phyloP scores from a whole-genome alignment of 2,797 vertebrate species.

The Sphenopsis melanotis region DNA sequence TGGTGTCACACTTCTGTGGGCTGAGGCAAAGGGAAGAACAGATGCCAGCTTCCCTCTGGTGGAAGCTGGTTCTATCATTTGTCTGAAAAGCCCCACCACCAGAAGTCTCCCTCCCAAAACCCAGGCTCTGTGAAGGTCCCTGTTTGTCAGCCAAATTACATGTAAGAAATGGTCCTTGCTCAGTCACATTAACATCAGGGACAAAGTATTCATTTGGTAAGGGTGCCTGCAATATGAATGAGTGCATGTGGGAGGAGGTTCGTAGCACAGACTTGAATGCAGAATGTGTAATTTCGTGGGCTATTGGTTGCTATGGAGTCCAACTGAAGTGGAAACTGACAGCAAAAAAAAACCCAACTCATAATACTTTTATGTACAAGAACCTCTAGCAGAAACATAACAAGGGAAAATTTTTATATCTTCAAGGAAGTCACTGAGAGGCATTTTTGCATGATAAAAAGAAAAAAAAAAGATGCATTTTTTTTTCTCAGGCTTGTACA shows the following conservation, averaged over 20 bases:
- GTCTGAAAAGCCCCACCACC: not conserved
- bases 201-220: not conserved
- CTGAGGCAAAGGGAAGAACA: not conserved
- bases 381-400: not conserved
- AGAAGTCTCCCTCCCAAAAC: not conserved
- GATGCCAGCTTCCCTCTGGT: not conserved
- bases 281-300: not conserved
- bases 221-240: not conserved
- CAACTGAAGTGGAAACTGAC: not conserved
- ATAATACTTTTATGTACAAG: not conserved
- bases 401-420: not conserved
- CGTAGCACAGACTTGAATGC: not conserved
- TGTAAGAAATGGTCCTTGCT: not conserved
- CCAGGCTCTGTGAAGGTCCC: not conserved
- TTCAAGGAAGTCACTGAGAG: not conserved
- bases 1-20: not conserved
- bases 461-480: not conserved
- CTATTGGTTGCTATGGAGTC: conserved; percentile 53
- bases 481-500: not conserved
- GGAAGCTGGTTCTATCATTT: not conserved
- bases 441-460: not conserved
- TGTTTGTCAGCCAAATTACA: not conserved
- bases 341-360: not conserved
- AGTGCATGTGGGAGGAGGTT: not conserved
- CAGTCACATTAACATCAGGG: not conserved